Evolutionary conservation across 2,888 invertebrate species (phyloP).

Genomic region (Clivina fossor): DNA sequence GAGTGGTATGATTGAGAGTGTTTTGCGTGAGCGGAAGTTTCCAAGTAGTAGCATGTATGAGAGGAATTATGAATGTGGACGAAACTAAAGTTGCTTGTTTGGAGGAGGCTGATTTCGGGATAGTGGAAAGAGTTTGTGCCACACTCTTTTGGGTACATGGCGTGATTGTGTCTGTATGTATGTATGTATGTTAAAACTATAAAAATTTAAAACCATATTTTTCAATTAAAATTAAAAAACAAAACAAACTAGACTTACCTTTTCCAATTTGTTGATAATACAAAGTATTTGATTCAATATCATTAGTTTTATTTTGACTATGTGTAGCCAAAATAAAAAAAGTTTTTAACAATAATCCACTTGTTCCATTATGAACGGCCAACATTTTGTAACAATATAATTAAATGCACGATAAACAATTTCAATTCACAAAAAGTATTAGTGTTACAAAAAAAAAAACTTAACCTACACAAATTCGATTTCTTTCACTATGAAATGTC

Average conservation of each 20-base stretch:
- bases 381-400: slow-evolving; percentile 16
- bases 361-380: slow-evolving; percentile 20
- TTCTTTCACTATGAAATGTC: no score
- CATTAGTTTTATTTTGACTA: slow-evolving; percentile 16
- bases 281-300: slow-evolving; percentile 28
- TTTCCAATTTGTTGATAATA: slow-evolving; percentile 51
- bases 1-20: no score
- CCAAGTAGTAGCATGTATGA: no score
- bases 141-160: no score
- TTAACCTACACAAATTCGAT: background rate
- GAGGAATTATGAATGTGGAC: no score
- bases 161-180: no score
- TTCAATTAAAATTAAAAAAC: background rate
- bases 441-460: background rate
- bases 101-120: no score
- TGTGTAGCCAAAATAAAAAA: slow-evolving; percentile 32
- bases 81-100: background rate
- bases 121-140: no score
- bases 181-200: no score
- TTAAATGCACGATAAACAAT: background rate
- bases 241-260: slow-evolving; percentile 45
- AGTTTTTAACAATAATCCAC: slow-evolving; percentile 29
- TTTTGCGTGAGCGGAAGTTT: no score
- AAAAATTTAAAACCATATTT: background rate
- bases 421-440: background rate